Conservation (phyloP, 2,797 vertebrate species). For the Microctenopoma lineatum region DNA sequence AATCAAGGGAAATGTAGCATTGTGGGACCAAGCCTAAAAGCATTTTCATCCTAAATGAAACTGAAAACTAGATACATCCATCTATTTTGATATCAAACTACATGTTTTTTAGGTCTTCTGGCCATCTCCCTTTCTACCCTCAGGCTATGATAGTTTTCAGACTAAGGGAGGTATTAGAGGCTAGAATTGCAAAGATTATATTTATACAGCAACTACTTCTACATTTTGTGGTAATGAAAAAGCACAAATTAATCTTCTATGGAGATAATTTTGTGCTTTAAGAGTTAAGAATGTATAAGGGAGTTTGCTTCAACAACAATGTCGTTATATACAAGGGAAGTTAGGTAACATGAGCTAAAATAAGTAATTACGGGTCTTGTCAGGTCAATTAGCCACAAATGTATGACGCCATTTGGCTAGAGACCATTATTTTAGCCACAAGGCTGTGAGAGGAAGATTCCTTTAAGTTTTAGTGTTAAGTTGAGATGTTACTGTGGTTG, state of each 20-base stretch:
- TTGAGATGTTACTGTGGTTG: not conserved
- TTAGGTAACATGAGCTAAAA: slow-evolving; percentile 3
- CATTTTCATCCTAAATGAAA: slow-evolving; percentile 52
- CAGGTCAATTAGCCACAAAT: not conserved
- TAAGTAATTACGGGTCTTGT: not conserved
- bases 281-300: not conserved
- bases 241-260: not conserved
- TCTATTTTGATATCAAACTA: slow-evolving; percentile 50
- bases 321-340: not conserved
- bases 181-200: slow-evolving; percentile 28
- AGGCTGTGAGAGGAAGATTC: not conserved
- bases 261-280: not conserved
- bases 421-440: not conserved
- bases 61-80: slow-evolving; percentile 50
- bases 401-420: not conserved
- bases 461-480: not conserved
- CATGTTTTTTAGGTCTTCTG: slow-evolving; percentile 56
- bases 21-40: slow-evolving; percentile 39
- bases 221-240: slow-evolving; percentile 21
- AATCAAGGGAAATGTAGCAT: slow-evolving; percentile 58
- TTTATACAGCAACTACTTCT: slow-evolving; percentile 11
- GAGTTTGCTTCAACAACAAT: slow-evolving; percentile 16
- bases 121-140: slow-evolving; percentile 45
- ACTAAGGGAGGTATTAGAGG: slow-evolving; percentile 22
- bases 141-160: slow-evolving; percentile 39